These are phyloP conservation scores for Melanophora roralis DNA, from an alignment of 2,888 invertebrate genomes.

Conservation along the genomic window DNA sequence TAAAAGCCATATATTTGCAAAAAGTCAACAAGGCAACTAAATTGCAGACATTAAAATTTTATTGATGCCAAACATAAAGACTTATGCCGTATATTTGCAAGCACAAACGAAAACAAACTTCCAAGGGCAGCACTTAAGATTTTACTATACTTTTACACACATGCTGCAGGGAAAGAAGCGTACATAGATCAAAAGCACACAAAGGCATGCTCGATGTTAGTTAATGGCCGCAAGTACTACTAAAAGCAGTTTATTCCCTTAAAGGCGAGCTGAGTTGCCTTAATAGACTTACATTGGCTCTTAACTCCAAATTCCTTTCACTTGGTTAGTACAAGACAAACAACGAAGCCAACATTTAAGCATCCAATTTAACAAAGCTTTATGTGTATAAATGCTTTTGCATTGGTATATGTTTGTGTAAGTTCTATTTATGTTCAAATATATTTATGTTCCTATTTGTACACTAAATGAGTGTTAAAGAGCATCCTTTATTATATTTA, in stretches of 20 bases:
- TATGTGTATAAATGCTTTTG: background rate
- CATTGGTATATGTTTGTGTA: conserved; percentile 5
- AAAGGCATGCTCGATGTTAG: background rate
- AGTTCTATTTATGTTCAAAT: background rate
- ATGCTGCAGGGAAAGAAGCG: background rate
- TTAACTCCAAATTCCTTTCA: conserved; percentile 11
- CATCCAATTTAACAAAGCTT: background rate
- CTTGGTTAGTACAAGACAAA: no score
- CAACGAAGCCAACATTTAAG: no score
- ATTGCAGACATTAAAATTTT: conserved; percentile 48
- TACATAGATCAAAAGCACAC: background rate
- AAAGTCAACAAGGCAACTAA: conserved; percentile 51
- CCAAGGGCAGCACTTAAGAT: conserved; percentile 22
- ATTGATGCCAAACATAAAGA: conserved; percentile 34
- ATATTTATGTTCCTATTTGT: background rate
- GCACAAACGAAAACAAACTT: conserved; percentile 3
- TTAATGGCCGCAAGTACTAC: background rate
- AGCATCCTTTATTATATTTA: background rate
- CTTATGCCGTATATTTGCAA: background rate
- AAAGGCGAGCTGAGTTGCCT: conserved; percentile 38
- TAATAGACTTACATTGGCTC: conserved; percentile 34
- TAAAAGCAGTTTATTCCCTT: conserved; percentile 6
- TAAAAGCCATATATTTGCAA: conserved; percentile 31
- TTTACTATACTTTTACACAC: conserved; percentile 1
- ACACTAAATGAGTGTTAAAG: background rate